Conservation (phyloP, 2,113 vertebrate species). For the Myodes glareolus region DNA sequence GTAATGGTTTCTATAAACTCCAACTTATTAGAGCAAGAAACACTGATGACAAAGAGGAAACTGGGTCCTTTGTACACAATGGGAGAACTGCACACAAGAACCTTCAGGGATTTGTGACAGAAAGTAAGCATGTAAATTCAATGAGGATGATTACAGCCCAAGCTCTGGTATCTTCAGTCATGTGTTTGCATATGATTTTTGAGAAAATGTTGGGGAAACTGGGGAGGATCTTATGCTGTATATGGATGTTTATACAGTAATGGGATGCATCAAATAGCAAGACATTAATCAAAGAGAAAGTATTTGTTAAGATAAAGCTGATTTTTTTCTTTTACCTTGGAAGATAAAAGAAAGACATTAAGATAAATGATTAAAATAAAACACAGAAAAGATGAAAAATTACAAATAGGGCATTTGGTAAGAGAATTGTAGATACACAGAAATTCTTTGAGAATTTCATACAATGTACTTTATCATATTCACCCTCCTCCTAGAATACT, state of each 20-base stretch:
- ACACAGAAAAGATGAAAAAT: background rate
- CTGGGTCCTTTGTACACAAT: background rate
- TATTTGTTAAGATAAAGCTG: background rate
- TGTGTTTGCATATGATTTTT: rapidly evolving
- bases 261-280: background rate
- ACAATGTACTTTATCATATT: background rate
- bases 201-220: background rate
- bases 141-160: background rate
- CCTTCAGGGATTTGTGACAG: background rate
- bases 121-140: background rate
- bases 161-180: background rate
- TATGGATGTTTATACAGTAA: background rate
- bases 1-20: background rate
- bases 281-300: background rate
- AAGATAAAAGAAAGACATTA: background rate
- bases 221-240: too few species aligned
- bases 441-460: background rate
- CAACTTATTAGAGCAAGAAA: background rate
- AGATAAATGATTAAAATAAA: background rate
- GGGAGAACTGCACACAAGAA: background rate
- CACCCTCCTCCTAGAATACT: background rate
- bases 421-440: background rate
- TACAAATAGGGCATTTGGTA: background rate
- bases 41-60: background rate
- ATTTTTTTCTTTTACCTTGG: background rate